Conservation (phyloP, 2,888 invertebrate species). For the Metellina segmentata region DNA sequence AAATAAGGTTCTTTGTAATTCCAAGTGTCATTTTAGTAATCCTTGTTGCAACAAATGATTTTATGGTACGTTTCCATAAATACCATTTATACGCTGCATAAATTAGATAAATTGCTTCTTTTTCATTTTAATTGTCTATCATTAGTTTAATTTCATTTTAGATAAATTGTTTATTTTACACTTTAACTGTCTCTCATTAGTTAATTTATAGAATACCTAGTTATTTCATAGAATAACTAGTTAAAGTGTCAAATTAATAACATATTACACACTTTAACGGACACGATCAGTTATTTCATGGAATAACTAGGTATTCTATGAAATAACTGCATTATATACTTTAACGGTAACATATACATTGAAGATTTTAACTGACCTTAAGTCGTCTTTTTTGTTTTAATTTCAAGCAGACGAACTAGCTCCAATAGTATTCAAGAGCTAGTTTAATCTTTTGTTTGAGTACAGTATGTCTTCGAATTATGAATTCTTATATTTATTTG, state of each 20-base stretch:
- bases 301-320: conserved; percentile 64
- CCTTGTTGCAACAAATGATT: too few relatives aligned
- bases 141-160: conserved; percentile 40
- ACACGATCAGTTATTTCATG: conserved; percentile 67
- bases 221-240: background rate
- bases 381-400: too few relatives aligned
- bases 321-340: conserved; percentile 64
- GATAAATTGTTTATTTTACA: background rate
- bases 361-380: too few relatives aligned
- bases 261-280: conserved; percentile 65
- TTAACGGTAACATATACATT: conserved; percentile 51
- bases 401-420: too few relatives aligned
- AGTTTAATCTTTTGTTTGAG: too few relatives aligned
- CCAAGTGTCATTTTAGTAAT: too few relatives aligned
- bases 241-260: conserved; percentile 27
- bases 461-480: too few relatives aligned
- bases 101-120: conserved; percentile 64
- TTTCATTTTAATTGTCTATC: conserved; percentile 61
- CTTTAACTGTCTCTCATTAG: background rate
- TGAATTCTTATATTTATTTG: too few relatives aligned
- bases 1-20: conserved; percentile 26
- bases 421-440: too few relatives aligned
- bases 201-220: background rate
- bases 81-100: conserved; percentile 58
- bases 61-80: conserved; percentile 41